These are phyloP conservation scores for Lethenteron reissneri DNA, from an alignment of 2,113 vertebrate genomes.

Conservation along the genomic window DNA sequence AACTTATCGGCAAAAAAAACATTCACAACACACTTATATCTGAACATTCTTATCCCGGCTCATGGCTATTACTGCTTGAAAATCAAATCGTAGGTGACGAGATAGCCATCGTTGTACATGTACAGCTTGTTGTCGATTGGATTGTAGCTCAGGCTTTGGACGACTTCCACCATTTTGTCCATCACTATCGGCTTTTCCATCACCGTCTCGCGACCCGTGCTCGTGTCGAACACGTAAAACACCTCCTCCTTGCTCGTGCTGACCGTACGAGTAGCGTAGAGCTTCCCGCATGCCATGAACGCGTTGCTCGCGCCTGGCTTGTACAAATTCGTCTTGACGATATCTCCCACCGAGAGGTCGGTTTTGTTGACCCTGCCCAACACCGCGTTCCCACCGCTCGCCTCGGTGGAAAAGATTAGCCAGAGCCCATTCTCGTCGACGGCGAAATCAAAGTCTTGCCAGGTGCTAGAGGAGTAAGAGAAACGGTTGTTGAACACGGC, in stretches of 20 bases:
- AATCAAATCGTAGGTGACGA: slow-evolving; percentile 19
- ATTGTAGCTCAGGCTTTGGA: slow-evolving; percentile 30
- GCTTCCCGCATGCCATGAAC: slow-evolving; percentile 72
- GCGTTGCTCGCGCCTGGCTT: slow-evolving; percentile 48
- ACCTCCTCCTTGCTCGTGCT: slow-evolving; percentile 36
- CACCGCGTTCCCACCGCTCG: slow-evolving; percentile 33
- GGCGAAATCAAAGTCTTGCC: slow-evolving; percentile 20
- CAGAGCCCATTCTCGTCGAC: slow-evolving; percentile 76
- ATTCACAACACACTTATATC: no score
- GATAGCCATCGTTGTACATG: slow-evolving; percentile 37
- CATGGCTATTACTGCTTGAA: slow-evolving; percentile 11
- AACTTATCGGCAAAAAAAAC: no score
- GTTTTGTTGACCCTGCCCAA: slow-evolving; percentile 76
- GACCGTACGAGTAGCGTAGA: slow-evolving; percentile 44
- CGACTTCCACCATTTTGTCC: slow-evolving; percentile 26
- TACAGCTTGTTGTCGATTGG: slow-evolving; percentile 35
- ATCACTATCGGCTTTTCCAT: slow-evolving; percentile 19
- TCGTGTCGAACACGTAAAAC: slow-evolving; percentile 58
- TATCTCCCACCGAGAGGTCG: slow-evolving; percentile 47
- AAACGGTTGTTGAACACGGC: slow-evolving; percentile 15
- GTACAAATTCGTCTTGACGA: slow-evolving; percentile 46
- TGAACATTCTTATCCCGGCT: no score
- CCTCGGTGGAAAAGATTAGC: slow-evolving; percentile 79
- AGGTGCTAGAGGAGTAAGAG: slow-evolving; percentile 23
- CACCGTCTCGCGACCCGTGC: slow-evolving; percentile 22